These are phyloP conservation scores for Taphrorychus bicolor DNA, from an alignment of 2,888 invertebrate genomes.

Conservation along the genomic window DNA sequence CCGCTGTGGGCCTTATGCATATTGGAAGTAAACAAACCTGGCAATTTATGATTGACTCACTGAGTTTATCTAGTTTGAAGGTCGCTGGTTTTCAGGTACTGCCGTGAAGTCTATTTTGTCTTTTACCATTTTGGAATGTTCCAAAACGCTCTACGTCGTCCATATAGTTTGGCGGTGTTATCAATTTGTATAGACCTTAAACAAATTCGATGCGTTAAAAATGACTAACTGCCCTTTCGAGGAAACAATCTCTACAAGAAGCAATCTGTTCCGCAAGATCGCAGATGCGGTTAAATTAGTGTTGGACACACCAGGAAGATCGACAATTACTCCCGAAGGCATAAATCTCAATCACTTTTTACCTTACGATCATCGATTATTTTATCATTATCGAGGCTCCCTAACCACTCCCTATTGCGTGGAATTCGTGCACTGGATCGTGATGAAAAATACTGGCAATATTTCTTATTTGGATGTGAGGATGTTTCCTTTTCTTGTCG, in stretches of 20 bases:
- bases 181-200: no score
- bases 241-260: conserved; percentile 29
- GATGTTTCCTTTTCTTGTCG: background rate
- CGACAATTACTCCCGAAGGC: background rate
- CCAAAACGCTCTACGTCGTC: conserved; percentile 61
- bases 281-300: conserved; percentile 27
- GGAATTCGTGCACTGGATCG: conserved; percentile 74
- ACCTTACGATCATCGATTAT: conserved; percentile 53
- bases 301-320: background rate
- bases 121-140: no score
- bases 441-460: conserved; percentile 62
- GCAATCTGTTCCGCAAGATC: conserved; percentile 27
- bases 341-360: conserved; percentile 30
- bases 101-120: no score
- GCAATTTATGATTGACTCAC: no score
- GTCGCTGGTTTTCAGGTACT: no score
- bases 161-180: conserved; percentile 67
- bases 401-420: conserved; percentile 75
- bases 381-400: conserved; percentile 73
- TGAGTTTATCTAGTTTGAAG: no score
- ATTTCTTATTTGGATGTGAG: conserved; percentile 54
- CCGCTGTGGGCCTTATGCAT: no score
- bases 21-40: no score
- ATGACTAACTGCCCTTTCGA: conserved; percentile 5
- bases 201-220: no score